Evolutionary conservation across 2,113 vertebrate species (phyloP).

Genomic region (Procavia capensis): DNA sequence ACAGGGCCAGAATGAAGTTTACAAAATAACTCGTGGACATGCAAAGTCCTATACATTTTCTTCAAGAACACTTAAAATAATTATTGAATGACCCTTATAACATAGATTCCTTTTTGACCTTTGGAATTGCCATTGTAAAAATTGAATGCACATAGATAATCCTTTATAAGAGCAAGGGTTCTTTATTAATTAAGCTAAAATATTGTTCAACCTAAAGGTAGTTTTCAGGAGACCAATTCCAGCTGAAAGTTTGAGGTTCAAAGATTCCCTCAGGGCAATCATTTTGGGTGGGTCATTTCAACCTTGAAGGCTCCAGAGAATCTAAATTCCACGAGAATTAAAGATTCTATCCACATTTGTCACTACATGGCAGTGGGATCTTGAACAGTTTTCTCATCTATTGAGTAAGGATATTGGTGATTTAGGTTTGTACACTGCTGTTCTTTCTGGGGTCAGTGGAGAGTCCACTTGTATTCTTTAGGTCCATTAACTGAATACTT

Average conservation of each 20-base stretch:
- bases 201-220: background rate
- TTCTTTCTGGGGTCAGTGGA: background rate
- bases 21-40: background rate
- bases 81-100: background rate
- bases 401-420: background rate
- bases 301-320: too few relatives aligned
- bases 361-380: rapidly evolving
- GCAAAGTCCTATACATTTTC: background rate
- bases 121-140: background rate
- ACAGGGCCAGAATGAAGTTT: background rate
- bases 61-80: background rate
- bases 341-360: background rate
- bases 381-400: background rate
- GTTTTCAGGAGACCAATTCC: background rate
- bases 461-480: background rate
- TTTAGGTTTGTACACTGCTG: background rate
- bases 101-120: background rate
- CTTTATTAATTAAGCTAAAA: background rate
- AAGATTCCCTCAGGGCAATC: too few relatives aligned
- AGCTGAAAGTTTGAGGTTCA: too few relatives aligned
- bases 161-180: background rate
- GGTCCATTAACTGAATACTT: background rate
- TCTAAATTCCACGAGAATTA: too few relatives aligned
- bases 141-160: background rate
- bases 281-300: too few relatives aligned